Evolutionary conservation across 2,888 invertebrate genomes (phyloP).

Genomic region (Pristionchus entomophagus): DNA sequence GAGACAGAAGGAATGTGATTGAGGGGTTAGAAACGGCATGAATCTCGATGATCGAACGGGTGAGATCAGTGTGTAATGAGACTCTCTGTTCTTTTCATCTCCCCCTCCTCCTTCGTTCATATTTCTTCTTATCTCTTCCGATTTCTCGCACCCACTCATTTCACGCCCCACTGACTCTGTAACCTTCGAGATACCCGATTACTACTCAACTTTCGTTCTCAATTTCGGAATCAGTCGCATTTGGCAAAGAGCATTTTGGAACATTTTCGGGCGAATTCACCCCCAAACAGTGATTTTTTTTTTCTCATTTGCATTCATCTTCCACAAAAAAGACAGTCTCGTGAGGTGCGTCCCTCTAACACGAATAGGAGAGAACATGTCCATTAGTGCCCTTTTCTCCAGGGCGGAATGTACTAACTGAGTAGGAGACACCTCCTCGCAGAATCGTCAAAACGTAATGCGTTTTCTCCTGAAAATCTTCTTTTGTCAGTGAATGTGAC

Average conservation of each 20-base stretch:
- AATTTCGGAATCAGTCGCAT: too few species aligned
- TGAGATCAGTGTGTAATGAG: slow-evolving; percentile 3
- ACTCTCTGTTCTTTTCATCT: slow-evolving; percentile 14
- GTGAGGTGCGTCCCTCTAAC: not conserved
- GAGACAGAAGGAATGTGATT: too few species aligned
- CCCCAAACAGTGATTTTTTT: too few species aligned
- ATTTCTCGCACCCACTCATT: slow-evolving; percentile 38
- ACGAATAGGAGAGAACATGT: not conserved
- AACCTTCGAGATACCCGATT: not conserved
- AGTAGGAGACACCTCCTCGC: not conserved
- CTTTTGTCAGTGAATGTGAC: not conserved
- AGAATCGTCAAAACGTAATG: not conserved
- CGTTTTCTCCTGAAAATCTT: not conserved
- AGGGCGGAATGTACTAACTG: not conserved
- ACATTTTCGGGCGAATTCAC: too few species aligned
- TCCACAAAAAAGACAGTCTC: not conserved
- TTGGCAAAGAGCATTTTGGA: too few species aligned
- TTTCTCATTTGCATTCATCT: too few species aligned
- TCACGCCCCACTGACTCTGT: not conserved
- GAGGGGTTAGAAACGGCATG: not conserved
- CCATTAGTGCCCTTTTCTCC: slow-evolving; percentile 29
- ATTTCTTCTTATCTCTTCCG: slow-evolving; percentile 10
- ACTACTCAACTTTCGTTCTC: too few species aligned
- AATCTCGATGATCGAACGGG: not conserved
- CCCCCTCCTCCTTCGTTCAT: not conserved